These are phyloP conservation scores for Erynnis tages DNA, from an alignment of 2,888 invertebrate genomes.

Conservation along the genomic window DNA sequence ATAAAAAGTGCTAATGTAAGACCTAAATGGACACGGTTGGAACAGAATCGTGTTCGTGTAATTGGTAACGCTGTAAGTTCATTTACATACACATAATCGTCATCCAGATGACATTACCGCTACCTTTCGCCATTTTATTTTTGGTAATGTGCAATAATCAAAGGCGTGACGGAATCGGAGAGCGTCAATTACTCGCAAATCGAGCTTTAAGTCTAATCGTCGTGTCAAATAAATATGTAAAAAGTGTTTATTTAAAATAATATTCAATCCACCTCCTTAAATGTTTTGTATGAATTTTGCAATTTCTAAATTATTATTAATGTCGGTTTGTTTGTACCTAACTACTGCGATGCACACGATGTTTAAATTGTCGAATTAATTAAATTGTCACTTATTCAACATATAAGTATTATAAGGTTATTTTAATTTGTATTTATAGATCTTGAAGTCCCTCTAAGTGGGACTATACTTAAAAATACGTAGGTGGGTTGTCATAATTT, in stretches of 20 bases:
- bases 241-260: constrained; percentile 13
- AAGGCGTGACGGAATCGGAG: constrained; percentile 5
- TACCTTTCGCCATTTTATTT: constrained; percentile 37
- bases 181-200: constrained; percentile 1
- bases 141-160: constrained; percentile 33
- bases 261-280: not conserved
- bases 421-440: too few species aligned
- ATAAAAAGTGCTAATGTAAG: constrained; percentile 38
- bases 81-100: constrained; percentile 40
- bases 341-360: not conserved
- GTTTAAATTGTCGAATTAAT: constrained; percentile 1
- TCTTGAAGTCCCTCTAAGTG: too few species aligned
- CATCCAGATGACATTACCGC: constrained; percentile 40
- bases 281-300: not conserved
- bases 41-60: constrained; percentile 39
- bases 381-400: too few species aligned
- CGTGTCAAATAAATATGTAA: constrained; percentile 20
- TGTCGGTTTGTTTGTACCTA: too few species aligned
- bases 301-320: not conserved
- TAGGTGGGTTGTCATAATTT: too few species aligned
- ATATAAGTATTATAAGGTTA: too few species aligned
- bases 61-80: constrained; percentile 33
- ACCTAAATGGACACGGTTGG: constrained; percentile 31
- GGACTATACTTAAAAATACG: too few species aligned
- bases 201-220: constrained; percentile 7